phyloP scores from a whole-genome alignment of 2,888 invertebrate genomes.

The Philereme vetulata region DNA sequence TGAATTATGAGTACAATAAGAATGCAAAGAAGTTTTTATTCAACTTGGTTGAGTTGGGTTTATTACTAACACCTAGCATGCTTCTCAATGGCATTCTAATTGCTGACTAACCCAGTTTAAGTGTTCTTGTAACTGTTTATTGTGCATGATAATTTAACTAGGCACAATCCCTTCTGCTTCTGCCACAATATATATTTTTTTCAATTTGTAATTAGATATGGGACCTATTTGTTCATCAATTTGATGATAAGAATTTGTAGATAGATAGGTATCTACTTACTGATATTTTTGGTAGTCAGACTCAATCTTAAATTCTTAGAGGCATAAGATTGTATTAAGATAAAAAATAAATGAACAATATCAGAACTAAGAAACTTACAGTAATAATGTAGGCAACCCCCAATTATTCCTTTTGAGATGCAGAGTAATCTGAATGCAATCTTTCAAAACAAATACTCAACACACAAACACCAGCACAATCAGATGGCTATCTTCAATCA shows the following conservation, averaged over 20 bases:
- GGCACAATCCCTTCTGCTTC: no score
- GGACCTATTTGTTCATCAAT: no score
- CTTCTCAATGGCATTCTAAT: constrained; percentile 45
- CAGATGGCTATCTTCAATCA: constrained; percentile 16
- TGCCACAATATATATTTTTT: no score
- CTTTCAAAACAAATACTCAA: constrained; percentile 13
- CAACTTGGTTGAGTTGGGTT: constrained; percentile 31
- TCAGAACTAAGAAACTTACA: constrained; percentile 6
- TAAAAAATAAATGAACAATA: no score
- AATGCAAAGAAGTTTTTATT: constrained; percentile 18
- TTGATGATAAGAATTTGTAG: no score
- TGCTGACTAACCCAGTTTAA: constrained; percentile 47
- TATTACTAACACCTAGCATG: constrained; percentile 28
- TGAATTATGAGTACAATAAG: no score
- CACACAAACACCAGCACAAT: constrained; percentile 19
- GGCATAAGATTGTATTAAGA: no score
- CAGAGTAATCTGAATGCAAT: background rate
- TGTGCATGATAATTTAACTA: background rate
- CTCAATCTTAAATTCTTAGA: no score
- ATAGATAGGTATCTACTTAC: no score
- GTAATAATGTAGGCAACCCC: background rate
- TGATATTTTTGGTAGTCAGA: no score
- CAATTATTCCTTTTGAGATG: constrained; percentile 12
- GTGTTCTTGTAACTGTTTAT: constrained; percentile 37
- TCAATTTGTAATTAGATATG: no score